phyloP scores from a whole-genome alignment of 2,888 invertebrate genomes.

The Hedya salicella region DNA sequence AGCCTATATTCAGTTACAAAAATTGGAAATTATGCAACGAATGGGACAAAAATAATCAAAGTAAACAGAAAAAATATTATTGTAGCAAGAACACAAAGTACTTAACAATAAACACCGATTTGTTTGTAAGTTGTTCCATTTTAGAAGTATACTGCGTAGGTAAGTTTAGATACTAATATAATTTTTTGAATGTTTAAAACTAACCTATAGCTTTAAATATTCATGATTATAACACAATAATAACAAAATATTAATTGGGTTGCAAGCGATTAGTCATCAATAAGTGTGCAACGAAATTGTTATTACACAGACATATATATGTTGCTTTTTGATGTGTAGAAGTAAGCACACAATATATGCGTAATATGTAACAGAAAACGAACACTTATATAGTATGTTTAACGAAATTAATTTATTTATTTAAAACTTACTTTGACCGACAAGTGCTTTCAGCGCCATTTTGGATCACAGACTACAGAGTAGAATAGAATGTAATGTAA shows the following conservation, averaged over 20 bases:
- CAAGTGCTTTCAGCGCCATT: constrained; percentile 95
- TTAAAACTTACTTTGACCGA: constrained; percentile 92
- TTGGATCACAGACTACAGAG: constrained; percentile 78
- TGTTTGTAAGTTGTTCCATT: background rate
- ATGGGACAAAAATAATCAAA: constrained; percentile 19
- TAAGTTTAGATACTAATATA: no score
- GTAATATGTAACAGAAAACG: background rate
- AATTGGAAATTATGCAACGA: background rate
- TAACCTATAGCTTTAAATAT: background rate
- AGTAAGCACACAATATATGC: background rate
- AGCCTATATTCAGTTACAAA: background rate
- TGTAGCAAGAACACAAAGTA: constrained; percentile 32
- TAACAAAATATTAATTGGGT: constrained; percentile 33
- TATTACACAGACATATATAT: no score
- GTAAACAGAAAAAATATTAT: constrained; percentile 6
- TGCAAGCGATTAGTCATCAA: constrained; percentile 47
- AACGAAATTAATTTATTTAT: constrained; percentile 38
- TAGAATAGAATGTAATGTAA: background rate
- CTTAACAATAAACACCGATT: background rate
- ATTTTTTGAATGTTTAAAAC: no score
- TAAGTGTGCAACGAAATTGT: constrained; percentile 39
- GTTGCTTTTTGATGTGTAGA: background rate
- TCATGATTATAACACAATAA: constrained; percentile 1
- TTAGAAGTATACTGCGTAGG: no score
- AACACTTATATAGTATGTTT: background rate